Conservation (phyloP, 2,113 vertebrate genomes). For the Numenius arquata region DNA sequence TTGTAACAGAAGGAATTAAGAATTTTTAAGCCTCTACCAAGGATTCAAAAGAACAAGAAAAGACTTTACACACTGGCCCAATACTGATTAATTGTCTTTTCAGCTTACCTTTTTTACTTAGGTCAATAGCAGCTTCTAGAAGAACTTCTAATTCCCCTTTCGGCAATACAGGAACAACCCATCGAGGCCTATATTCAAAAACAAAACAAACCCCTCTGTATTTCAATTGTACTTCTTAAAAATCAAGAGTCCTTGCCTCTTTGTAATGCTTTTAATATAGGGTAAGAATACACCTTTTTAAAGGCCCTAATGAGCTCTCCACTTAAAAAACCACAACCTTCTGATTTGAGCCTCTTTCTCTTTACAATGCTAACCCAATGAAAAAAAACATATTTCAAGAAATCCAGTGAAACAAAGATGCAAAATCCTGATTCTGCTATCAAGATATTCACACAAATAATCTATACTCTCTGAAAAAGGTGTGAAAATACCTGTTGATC, state of each 20-base stretch:
- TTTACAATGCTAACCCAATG: background rate
- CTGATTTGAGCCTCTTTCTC: background rate
- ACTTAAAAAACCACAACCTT: background rate
- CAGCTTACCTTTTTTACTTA: slow-evolving; percentile 97
- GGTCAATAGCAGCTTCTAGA: slow-evolving; percentile 99
- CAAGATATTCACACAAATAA: background rate
- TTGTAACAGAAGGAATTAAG: background rate
- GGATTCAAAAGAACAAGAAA: background rate
- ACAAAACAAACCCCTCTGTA: background rate
- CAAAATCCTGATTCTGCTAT: background rate
- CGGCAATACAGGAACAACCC: slow-evolving; percentile 99
- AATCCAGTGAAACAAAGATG: background rate
- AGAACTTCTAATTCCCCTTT: slow-evolving; percentile 99
- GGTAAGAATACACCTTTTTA: background rate
- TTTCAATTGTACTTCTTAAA: background rate
- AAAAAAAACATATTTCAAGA: background rate
- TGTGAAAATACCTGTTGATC: slow-evolving; percentile 90
- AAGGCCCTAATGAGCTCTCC: background rate
- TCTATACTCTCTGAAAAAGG: background rate
- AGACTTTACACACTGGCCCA: background rate
- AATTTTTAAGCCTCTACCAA: background rate
- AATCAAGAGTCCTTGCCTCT: background rate
- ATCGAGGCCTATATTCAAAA: slow-evolving; percentile 86
- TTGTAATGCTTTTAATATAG: background rate
- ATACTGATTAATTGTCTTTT: background rate